These are phyloP conservation scores for Trichacis sp. DNA, from an alignment of 2,888 invertebrate species.

Conservation along the genomic window DNA sequence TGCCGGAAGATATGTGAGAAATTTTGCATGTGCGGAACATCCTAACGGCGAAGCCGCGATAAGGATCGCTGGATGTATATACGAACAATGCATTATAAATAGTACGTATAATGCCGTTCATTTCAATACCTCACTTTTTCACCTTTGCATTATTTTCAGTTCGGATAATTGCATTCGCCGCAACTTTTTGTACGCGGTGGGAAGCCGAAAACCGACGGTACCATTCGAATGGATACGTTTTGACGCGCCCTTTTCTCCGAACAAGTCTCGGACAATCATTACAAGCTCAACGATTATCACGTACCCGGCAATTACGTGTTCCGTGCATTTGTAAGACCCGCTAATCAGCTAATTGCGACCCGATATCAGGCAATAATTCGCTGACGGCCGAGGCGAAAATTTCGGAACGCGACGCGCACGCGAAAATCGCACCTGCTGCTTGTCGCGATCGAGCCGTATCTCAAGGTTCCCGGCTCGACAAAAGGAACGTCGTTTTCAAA, in stretches of 20 bases:
- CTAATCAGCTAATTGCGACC: constrained; percentile 21
- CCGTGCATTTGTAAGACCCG: constrained; percentile 1
- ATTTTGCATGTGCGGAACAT: constrained; percentile 21
- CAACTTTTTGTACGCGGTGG: no score
- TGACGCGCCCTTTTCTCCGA: neutral
- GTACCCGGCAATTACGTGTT: neutral
- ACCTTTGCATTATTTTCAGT: no score
- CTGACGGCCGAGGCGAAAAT: constrained; percentile 11
- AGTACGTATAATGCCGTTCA: neutral
- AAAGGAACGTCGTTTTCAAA: neutral
- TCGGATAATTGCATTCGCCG: no score
- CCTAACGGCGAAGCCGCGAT: constrained; percentile 11
- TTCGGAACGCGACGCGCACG: neutral
- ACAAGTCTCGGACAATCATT: neutral
- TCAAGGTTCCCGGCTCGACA: no score
- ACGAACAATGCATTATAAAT: constrained; percentile 13
- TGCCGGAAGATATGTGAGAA: constrained; percentile 10
- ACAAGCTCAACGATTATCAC: neutral
- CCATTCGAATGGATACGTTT: neutral
- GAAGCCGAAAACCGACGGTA: neutral
- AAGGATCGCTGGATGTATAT: constrained; percentile 3
- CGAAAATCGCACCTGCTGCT: no score
- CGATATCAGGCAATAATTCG: constrained; percentile 23
- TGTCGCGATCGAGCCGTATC: no score
- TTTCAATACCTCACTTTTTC: neutral